A percentile compares a stretch with the other conserved stretches of the same genome.
These are phyloP conservation scores for Stictonetta naevosa DNA, from an alignment of 2,113 vertebrate species.

Conservation along the genomic window DNA sequence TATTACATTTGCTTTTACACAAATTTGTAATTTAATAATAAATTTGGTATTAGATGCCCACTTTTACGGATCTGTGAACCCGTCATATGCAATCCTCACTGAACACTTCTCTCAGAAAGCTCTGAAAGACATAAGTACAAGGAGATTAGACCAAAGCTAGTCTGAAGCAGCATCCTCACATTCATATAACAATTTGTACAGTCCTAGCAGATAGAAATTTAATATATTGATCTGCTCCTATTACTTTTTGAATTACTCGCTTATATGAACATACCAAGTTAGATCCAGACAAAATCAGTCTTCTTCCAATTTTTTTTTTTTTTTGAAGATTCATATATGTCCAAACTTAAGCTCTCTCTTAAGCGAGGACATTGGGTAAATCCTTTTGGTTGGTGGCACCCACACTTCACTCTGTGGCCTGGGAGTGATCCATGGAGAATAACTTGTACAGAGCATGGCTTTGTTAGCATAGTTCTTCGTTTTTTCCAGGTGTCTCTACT, in stretches of 20 bases:
- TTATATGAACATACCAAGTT: background rate
- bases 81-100: rapidly evolving
- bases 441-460: background rate
- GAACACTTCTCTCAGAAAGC: background rate
- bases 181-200: background rate
- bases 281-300: background rate
- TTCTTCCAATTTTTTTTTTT: background rate
- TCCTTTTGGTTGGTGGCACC: background rate
- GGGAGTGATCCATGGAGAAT: background rate
- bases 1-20: background rate
- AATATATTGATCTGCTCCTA: background rate
- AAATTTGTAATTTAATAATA: background rate
- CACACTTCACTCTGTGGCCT: background rate
- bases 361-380: background rate
- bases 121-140: background rate
- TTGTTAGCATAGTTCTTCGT: background rate
- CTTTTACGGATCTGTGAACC: background rate
- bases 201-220: background rate
- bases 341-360: background rate
- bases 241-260: background rate
- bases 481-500: background rate
- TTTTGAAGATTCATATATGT: background rate
- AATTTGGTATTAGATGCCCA: background rate
- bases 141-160: background rate
- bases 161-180: background rate